Conservation (phyloP, 1,140 invertebrate genomes). For the Agraylea sexmaculata region DNA sequence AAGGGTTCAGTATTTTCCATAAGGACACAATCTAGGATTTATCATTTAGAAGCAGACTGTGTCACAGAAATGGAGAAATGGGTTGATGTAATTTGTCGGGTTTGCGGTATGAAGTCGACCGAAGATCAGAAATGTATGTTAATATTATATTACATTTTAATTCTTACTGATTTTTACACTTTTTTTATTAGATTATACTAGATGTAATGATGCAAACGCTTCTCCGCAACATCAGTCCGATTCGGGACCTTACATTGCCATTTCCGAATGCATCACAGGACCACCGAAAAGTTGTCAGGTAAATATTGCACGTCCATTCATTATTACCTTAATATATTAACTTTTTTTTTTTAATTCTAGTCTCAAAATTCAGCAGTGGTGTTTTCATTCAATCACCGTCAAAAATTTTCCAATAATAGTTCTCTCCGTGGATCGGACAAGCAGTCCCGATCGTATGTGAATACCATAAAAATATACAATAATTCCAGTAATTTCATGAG, state of each 20-base stretch:
- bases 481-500: too few species aligned
- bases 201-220: neutral
- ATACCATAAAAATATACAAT: too few species aligned
- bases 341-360: too few species aligned
- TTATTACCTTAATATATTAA: too few species aligned
- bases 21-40: constrained; percentile 75
- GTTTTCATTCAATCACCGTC: too few species aligned
- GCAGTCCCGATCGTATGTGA: too few species aligned
- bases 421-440: too few species aligned
- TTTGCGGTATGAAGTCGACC: constrained; percentile 74
- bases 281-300: constrained; percentile 35
- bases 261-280: constrained; percentile 85
- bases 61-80: constrained; percentile 89
- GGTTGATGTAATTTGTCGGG: constrained; percentile 88
- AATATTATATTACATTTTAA: constrained; percentile 3
- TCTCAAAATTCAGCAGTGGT: too few species aligned
- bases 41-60: constrained; percentile 83
- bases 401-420: too few species aligned
- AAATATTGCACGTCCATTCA: too few species aligned
- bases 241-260: constrained; percentile 66
- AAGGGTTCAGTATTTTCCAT: constrained; percentile 74
- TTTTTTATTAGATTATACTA: constrained; percentile 5
- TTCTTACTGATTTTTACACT: neutral
- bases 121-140: constrained; percentile 46
- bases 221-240: constrained; percentile 22